These are phyloP conservation scores for Enteromius fasciolatus DNA, from an alignment of 2,797 vertebrate genomes.

Conservation along the genomic window DNA sequence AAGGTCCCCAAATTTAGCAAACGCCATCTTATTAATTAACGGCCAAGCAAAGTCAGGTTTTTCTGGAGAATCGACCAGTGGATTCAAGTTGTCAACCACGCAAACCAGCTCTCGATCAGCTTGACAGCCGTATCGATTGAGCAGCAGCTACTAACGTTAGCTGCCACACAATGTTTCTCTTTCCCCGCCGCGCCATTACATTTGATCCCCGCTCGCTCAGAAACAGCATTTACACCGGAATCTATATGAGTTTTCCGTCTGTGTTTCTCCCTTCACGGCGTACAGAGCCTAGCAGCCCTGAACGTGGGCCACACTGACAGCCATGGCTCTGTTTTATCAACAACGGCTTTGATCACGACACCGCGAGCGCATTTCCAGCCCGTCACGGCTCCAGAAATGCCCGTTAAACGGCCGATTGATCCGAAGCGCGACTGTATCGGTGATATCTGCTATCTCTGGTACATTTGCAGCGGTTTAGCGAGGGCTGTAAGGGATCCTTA, in stretches of 20 bases:
- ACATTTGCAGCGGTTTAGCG: not conserved
- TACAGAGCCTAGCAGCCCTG: conserved; percentile 5
- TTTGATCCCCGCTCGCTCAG: not conserved
- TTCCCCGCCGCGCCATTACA: conserved; percentile 41
- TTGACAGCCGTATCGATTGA: conserved; percentile 43
- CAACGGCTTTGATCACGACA: conserved; percentile 50
- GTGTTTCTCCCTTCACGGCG: not conserved
- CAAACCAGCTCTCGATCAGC: conserved; percentile 34
- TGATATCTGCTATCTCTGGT: not conserved
- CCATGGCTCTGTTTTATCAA: conserved; percentile 43
- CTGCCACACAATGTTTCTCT: conserved; percentile 33
- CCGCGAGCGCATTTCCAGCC: conserved; percentile 10
- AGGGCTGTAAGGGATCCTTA: conserved; percentile 47
- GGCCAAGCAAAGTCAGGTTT: not conserved
- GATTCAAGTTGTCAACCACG: conserved; percentile 26
- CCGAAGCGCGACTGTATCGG: not conserved
- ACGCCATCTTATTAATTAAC: not conserved
- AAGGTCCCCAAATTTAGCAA: not conserved
- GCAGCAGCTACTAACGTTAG: conserved; percentile 7
- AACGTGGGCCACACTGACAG: conserved; percentile 52
- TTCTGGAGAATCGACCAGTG: conserved; percentile 12
- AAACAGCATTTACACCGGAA: not conserved
- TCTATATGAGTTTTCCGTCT: not conserved
- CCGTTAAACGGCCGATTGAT: not conserved
- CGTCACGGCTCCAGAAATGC: not conserved